Conservation (phyloP, 2,888 invertebrate genomes). For the Microplitis deprimator region DNA sequence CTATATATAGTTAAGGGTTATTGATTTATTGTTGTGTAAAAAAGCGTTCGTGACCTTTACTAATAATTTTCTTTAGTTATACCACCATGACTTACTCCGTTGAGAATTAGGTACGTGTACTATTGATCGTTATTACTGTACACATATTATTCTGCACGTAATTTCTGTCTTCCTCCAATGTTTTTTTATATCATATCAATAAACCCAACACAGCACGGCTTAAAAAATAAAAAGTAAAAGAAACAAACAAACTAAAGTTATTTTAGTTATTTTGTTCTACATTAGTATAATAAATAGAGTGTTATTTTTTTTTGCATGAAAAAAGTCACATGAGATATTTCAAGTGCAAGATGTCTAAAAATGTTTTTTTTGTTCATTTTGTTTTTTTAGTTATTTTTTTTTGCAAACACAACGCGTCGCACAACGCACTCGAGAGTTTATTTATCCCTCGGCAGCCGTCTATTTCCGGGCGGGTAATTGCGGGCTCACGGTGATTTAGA, state of each 20-base stretch:
- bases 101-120: not conserved
- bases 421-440: conserved; percentile 26
- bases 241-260: too few species aligned
- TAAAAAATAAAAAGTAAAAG: too few species aligned
- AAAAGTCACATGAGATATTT: not conserved
- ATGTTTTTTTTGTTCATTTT: not conserved
- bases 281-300: not conserved
- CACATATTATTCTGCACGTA: not conserved
- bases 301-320: not conserved
- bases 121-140: conserved; percentile 12
- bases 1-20: not conserved
- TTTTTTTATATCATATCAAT: not conserved
- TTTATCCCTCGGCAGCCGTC: conserved; percentile 44
- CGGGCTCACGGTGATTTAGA: conserved; percentile 45
- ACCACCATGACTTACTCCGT: not conserved
- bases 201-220: not conserved
- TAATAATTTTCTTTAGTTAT: conserved; percentile 1
- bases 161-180: not conserved
- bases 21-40: not conserved
- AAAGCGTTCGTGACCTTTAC: conserved; percentile 12
- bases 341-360: not conserved
- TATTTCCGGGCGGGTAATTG: conserved; percentile 52
- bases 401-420: not conserved
- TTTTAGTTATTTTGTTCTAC: too few species aligned
- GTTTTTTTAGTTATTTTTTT: not conserved